These are phyloP conservation scores for Cephus rjabovi DNA, from an alignment of 2,888 invertebrate genomes.

Conservation along the genomic window DNA sequence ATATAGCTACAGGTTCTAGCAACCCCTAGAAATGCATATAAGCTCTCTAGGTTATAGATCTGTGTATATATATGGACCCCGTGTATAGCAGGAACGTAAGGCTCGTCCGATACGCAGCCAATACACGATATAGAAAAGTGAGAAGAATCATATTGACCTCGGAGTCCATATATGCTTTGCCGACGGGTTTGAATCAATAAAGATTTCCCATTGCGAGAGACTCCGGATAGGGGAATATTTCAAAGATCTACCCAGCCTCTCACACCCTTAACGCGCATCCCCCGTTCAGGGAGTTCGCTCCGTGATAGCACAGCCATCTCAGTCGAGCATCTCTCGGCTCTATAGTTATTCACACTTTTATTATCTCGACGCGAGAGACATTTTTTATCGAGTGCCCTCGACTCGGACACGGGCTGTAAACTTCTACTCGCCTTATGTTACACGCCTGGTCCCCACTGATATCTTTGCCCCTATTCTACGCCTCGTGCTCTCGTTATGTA, in stretches of 20 bases:
- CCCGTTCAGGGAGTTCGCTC: neutral
- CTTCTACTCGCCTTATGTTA: constrained; percentile 38
- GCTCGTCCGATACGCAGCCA: neutral
- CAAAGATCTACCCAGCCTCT: constrained; percentile 50
- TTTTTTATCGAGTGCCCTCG: constrained; percentile 54
- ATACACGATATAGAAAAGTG: constrained; percentile 1
- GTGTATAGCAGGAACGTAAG: neutral
- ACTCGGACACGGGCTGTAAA: constrained; percentile 55
- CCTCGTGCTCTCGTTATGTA: neutral
- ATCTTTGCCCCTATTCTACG: constrained; percentile 6
- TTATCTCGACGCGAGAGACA: constrained; percentile 57
- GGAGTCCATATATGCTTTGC: constrained; percentile 46
- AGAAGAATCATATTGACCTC: constrained; percentile 58
- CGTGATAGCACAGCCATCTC: neutral
- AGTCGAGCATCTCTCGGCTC: constrained; percentile 11
- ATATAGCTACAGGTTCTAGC: neutral
- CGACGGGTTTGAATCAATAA: constrained; percentile 61
- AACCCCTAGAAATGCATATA: neutral
- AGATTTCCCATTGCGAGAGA: constrained; percentile 58
- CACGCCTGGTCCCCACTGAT: constrained; percentile 21
- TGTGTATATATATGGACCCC: neutral
- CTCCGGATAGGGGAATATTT: constrained; percentile 55
- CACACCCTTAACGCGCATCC: constrained; percentile 21
- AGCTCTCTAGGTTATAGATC: neutral
- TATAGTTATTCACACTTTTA: constrained; percentile 59